A percentile compares a stretch with the other conserved stretches of the same genome.
phyloP scores from a whole-genome alignment of 2,797 vertebrate genomes.

The Channa striata region DNA sequence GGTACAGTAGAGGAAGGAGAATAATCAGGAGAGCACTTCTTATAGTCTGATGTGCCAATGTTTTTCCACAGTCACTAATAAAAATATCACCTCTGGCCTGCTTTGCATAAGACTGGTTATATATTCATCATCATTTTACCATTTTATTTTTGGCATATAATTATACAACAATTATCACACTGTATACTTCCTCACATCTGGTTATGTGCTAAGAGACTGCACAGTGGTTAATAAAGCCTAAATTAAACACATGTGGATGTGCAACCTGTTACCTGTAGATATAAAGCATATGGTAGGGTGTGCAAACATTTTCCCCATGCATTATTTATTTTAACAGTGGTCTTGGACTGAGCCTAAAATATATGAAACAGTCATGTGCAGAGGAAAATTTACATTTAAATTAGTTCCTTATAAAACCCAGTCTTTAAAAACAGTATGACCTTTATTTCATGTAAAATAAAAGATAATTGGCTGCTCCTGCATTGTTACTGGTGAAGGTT shows the following conservation, averaged over 20 bases:
- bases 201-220: conserved; percentile 19
- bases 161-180: background rate
- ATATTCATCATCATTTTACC: background rate
- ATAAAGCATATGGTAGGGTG: background rate
- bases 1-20: background rate
- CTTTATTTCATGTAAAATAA: too few species aligned
- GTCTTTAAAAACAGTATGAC: background rate
- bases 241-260: conserved; percentile 23
- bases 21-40: background rate
- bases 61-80: background rate
- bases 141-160: background rate
- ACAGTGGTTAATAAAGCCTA: conserved; percentile 19
- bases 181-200: background rate
- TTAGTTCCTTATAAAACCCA: conserved; percentile 13
- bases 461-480: too few species aligned
- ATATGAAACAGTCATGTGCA: background rate
- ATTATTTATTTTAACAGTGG: background rate
- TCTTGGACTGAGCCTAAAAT: background rate
- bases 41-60: background rate
- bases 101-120: background rate
- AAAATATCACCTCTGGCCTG: background rate
- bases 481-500: too few species aligned
- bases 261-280: conserved; percentile 15
- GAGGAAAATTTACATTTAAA: conserved; percentile 41
- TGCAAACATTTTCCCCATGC: background rate